Base-by-base conservation (phyloP, 2,113 vertebrate species). In the Oreochromis tanganicae region DNA sequence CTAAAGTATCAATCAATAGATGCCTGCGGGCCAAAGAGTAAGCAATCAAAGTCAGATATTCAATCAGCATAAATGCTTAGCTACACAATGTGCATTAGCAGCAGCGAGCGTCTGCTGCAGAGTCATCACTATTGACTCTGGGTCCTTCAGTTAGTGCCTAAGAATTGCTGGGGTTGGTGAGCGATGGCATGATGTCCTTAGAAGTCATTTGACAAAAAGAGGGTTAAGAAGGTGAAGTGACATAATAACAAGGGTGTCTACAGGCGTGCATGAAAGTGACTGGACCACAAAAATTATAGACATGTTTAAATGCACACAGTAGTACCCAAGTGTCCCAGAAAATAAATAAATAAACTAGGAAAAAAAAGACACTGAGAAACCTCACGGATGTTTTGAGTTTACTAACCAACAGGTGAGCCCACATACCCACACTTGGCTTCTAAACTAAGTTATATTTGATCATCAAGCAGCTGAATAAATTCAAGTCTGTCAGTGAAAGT, bases 61-160 rank as follows among this genome's bases (percentile, higher is more conserved):
- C 80, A 83, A 90, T 93, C 87, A 93, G 87, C 85, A 89, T 54
- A 93, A 93, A 91, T 83, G 92, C 88, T 89, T 84, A 48, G 87
- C 43, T 79, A 88, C 91, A 91, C 85, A 68, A 59, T 55, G 87
- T 91, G 88, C 87, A 87, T 93, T 80, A 90, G 73, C 87, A 87
- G 87, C 91, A 88, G 52, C 29, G 6, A 48, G 79, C 63, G 50
- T 85, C 46, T 8, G 66, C 57, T 85, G 92, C 78, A 2, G 13
- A 90, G 86, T 92, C 90, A 92, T 92, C 93, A 92, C 46, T 91
- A 82, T 21, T 9, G 83, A 57, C 48, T 24, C 19, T 3, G 14
- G 8, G 38, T 55, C 41, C 48, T 83, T 90, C 61, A 34, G 80
- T 6, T n/a, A 71, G 7, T 2, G 43, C 36, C 50, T 87, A 17